Base-by-base conservation (phyloP, 2,797 vertebrate genomes). In the Xiphorhynchus erythropygius region DNA sequence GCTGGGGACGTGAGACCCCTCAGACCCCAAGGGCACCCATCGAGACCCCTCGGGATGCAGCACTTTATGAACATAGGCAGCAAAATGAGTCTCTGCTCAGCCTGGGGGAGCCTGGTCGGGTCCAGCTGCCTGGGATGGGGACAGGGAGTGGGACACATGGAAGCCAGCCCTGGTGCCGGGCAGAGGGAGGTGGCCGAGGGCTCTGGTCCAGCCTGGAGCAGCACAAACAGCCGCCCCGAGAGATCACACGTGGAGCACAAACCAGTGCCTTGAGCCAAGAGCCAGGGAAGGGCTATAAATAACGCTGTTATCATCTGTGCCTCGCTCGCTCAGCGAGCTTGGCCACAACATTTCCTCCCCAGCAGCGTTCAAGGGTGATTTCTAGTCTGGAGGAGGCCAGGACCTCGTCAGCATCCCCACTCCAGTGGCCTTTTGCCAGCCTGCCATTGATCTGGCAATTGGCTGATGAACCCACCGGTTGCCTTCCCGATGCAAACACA, bases 241-340 rank as follows among this genome's bases (percentile, higher is more conserved):
- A 5, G 12, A 37, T 57, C 9, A 8, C 91, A 77, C 9, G 7
- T 50, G 22, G 64, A 83, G 83, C 67, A 44, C 89, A 89, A 60
- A 81, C 44, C 57, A 1, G 80, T 33, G 87, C 82, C 65, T 22
- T 7, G 84, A 92, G 90, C 68, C 84, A 82, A 42, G 82, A 90
- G 89, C 87, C 93, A 85, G 46, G 37, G 35, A 83, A 79, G 87
- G 37, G 64, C 92, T 89, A 77, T 93, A 94, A 95, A 92, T 96
- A 95, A 94, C 82, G 49, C 67, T 78, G 62, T 90, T 93, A 83
- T 74, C 91, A 63, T 47, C 90, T 44, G 1, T 33, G 78, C 52
- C 68, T 79, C 35, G 2, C 53, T 88, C 33, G 2, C 73, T 46
- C 59, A 39, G 80, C 16, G 12, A 59, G 87, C 60, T 17, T n/a